Evolutionary conservation across 2,888 invertebrate genomes (phyloP).

Genomic region (Ligdia adustata): DNA sequence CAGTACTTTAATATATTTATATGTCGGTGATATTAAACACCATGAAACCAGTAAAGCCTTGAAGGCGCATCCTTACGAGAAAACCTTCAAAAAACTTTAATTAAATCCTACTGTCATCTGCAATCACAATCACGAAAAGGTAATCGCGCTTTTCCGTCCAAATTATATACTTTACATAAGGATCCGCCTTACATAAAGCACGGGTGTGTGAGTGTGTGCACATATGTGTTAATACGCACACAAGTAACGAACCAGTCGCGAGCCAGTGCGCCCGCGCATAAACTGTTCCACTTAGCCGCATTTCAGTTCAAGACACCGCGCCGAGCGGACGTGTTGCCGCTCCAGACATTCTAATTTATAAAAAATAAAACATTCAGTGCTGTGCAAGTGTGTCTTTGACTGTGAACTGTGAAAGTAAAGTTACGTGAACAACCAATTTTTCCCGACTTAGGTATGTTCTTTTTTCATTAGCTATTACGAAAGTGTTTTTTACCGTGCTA

Average conservation of each 20-base stretch:
- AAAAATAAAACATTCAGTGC: slow-evolving; percentile 47
- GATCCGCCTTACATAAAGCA: slow-evolving; percentile 65
- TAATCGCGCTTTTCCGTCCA: slow-evolving; percentile 72
- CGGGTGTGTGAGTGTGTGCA: slow-evolving; percentile 37
- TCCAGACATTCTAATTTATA: slow-evolving; percentile 29
- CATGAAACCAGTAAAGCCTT: slow-evolving; percentile 13
- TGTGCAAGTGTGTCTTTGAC: slow-evolving; percentile 46
- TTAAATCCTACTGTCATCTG: slow-evolving; percentile 39
- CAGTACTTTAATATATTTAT: too few species aligned
- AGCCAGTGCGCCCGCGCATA: slow-evolving; percentile 67
- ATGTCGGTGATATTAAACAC: too few species aligned
- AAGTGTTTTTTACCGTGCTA: slow-evolving; percentile 27
- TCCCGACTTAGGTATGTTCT: slow-evolving; percentile 27
- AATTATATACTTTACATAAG: slow-evolving; percentile 53
- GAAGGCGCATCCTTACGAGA: slow-evolving; percentile 38
- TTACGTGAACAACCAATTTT: slow-evolving; percentile 27
- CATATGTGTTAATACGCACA: slow-evolving; percentile 38
- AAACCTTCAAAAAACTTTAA: slow-evolving; percentile 37
- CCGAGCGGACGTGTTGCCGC: slow-evolving; percentile 57
- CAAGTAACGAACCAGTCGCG: slow-evolving; percentile 48
- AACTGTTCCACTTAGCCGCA: slow-evolving; percentile 80
- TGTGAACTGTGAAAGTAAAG: slow-evolving; percentile 40
- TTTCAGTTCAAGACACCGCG: slow-evolving; percentile 63
- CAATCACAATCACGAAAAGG: slow-evolving; percentile 55
- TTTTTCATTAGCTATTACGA: slow-evolving; percentile 26